phyloP scores from a whole-genome alignment of 2,113 vertebrate species.

The Desmodus rotundus region DNA sequence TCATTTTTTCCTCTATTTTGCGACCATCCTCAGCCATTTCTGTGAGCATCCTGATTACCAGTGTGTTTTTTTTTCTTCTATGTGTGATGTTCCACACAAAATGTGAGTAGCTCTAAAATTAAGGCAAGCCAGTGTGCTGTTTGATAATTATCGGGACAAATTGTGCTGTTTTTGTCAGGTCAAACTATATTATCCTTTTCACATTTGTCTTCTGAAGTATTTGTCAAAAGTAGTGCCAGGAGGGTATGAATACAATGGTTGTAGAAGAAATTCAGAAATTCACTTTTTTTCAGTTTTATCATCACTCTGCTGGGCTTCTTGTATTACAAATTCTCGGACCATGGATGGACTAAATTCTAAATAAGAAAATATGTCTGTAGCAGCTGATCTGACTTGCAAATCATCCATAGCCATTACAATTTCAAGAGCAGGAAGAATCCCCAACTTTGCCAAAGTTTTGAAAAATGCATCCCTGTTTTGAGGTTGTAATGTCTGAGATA shows the following conservation, averaged over 20 bases:
- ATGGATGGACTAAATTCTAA: conserved; percentile 99
- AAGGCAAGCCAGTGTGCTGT: conserved; percentile 97
- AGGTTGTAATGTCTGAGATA: conserved; percentile 98
- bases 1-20: too few relatives aligned
- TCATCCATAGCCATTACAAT: conserved; percentile 99
- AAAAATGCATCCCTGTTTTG: conserved; percentile 98
- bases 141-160: conserved; percentile 98
- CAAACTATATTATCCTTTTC: conserved; percentile 89
- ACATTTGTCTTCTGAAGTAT: conserved; percentile 92
- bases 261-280: conserved; percentile 99
- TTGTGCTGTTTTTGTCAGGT: conserved; percentile 88
- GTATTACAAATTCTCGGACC: conserved; percentile 99
- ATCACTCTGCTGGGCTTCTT: conserved; percentile 97
- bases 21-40: too few relatives aligned
- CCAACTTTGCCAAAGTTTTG: conserved; percentile 96
- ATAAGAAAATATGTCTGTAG: conserved; percentile 99
- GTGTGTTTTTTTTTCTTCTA: conserved; percentile 71
- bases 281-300: conserved; percentile 99
- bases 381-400: conserved; percentile 95
- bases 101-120: conserved; percentile 96
- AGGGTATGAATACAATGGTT: conserved; percentile 99
- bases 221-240: conserved; percentile 95
- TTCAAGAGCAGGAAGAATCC: conserved; percentile 97
- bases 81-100: conserved; percentile 98
- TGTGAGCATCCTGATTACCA: too few relatives aligned